phyloP scores from a whole-genome alignment of 2,113 vertebrate species.

The Zingel zingel region DNA sequence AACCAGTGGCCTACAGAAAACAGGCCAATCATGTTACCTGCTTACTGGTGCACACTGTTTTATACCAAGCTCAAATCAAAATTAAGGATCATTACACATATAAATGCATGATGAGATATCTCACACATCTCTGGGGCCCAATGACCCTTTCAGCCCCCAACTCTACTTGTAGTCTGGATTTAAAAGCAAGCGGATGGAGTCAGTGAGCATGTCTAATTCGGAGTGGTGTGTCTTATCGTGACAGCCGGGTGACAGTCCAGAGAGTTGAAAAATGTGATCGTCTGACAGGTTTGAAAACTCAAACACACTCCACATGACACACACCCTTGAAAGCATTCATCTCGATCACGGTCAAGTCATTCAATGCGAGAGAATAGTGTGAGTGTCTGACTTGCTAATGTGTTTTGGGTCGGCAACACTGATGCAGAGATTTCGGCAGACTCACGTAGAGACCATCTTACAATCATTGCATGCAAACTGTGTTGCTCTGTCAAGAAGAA shows the following conservation, averaged over 20 bases:
- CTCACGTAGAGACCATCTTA: neutral
- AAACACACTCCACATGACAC: conserved; percentile 10
- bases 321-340: conserved; percentile 40
- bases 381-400: neutral
- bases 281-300: conserved; percentile 48
- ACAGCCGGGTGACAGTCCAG: conserved; percentile 35
- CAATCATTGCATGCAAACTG: no score
- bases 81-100: conserved; percentile 37
- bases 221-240: conserved; percentile 13
- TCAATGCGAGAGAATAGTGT: conserved; percentile 13
- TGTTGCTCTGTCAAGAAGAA: no score
- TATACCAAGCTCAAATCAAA: conserved; percentile 17
- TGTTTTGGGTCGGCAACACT: neutral
- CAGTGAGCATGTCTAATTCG: conserved; percentile 27
- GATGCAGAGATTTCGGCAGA: neutral
- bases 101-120: conserved; percentile 11
- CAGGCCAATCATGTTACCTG: conserved; percentile 19
- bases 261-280: conserved; percentile 49
- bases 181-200: conserved; percentile 16
- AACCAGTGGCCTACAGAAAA: conserved; percentile 33
- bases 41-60: conserved; percentile 30
- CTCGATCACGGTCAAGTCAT: conserved; percentile 36
- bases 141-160: conserved; percentile 6
- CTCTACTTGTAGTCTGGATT: conserved; percentile 8
- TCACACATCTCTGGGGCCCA: conserved; percentile 8